phyloP scores from a whole-genome alignment of 2,113 vertebrate species.

The Ondatra zibethicus region DNA sequence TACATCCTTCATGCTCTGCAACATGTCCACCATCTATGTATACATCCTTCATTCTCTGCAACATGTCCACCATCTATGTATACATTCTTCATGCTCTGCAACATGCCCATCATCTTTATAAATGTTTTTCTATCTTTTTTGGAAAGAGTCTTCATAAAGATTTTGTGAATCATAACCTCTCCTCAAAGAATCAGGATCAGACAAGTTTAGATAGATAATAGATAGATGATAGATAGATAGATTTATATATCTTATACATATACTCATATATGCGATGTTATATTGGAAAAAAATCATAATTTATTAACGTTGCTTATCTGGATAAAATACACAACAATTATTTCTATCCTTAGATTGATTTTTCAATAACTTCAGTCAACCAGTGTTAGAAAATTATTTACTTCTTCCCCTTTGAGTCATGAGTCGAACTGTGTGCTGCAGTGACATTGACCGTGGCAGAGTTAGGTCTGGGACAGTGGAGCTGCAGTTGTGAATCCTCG shows the following conservation, averaged over 20 bases:
- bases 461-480: not conserved
- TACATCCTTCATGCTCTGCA: too few species aligned
- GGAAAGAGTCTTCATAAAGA: constrained; percentile 16
- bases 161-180: not conserved
- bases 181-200: constrained; percentile 36
- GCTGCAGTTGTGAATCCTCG: constrained; percentile 62
- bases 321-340: constrained; percentile 63
- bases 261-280: not conserved
- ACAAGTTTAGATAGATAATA: not conserved
- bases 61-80: not conserved
- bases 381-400: constrained; percentile 42
- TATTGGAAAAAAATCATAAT: not conserved
- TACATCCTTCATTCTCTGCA: not conserved
- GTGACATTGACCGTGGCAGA: constrained; percentile 25
- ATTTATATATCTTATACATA: not conserved
- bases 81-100: not conserved
- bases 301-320: constrained; percentile 29
- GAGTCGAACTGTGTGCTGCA: not conserved
- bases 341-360: constrained; percentile 32
- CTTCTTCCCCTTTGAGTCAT: constrained; percentile 9
- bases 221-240: not conserved
- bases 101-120: not conserved
- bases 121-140: constrained; percentile 39
- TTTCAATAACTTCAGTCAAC: constrained; percentile 43
- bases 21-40: not conserved